phyloP scores from a whole-genome alignment of 2,888 invertebrate genomes.

The Hirtodrosophila alboralis region DNA sequence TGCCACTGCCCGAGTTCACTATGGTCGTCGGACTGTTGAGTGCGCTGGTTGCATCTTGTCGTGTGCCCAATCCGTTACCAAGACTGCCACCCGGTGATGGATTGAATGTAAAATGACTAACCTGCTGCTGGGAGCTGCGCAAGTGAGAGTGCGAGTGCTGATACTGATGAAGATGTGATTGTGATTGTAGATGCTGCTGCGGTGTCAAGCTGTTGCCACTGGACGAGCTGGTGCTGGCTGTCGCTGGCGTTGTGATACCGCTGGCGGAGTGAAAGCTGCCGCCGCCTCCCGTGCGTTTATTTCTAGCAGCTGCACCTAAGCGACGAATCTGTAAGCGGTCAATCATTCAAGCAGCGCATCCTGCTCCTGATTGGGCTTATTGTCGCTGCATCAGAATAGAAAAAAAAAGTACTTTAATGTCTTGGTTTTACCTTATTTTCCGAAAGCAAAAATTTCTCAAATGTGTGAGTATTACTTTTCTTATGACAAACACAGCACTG shows the following conservation, averaged over 20 bases:
- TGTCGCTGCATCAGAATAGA: background rate
- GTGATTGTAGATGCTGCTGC: constrained; percentile 53
- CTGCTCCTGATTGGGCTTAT: constrained; percentile 37
- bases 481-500: too few relatives aligned
- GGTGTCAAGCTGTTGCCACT: constrained; percentile 70
- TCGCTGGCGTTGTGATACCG: constrained; percentile 67
- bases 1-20: constrained; percentile 78
- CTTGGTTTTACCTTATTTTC: too few relatives aligned
- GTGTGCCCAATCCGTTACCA: constrained; percentile 62
- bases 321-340: constrained; percentile 81
- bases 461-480: too few relatives aligned
- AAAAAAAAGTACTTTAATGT: background rate
- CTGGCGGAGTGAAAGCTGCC: constrained; percentile 58
- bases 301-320: constrained; percentile 79
- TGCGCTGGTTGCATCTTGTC: constrained; percentile 71
- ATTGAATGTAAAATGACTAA: constrained; percentile 74
- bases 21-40: constrained; percentile 78
- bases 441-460: too few relatives aligned
- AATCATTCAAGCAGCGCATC: constrained; percentile 79
- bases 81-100: constrained; percentile 67
- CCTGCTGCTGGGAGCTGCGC: constrained; percentile 45
- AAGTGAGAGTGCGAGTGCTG: constrained; percentile 34
- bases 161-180: constrained; percentile 22
- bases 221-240: constrained; percentile 75
- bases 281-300: constrained; percentile 67